Conservation (phyloP, 2,888 invertebrate species). For the Eristalis pertinax region DNA sequence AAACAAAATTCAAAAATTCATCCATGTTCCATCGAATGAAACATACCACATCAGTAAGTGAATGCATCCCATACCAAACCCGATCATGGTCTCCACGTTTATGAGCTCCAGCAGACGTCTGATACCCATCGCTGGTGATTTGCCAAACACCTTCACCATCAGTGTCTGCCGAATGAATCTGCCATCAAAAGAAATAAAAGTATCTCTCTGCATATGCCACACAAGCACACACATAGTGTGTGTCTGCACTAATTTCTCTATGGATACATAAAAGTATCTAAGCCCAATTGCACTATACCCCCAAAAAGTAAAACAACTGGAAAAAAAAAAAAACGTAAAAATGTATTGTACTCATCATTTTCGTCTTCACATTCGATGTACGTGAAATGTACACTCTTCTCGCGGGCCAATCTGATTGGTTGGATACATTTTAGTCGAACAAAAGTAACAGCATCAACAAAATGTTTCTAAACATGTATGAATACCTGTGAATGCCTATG, state of each 20-base stretch:
- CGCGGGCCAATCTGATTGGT: conserved; percentile 59
- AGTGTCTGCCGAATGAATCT: conserved; percentile 62
- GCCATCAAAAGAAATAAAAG: conserved; percentile 33
- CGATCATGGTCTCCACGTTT: conserved; percentile 60
- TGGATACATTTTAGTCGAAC: conserved; percentile 55
- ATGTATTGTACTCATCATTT: conserved; percentile 61
- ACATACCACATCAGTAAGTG: conserved; percentile 23
- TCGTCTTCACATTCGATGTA: conserved; percentile 49
- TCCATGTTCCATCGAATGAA: conserved; percentile 20
- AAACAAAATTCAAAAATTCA: neutral
- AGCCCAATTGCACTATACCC: conserved; percentile 61
- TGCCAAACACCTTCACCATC: conserved; percentile 63
- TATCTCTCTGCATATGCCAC: conserved; percentile 22
- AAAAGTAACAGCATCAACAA: conserved; percentile 58
- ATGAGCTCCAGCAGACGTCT: conserved; percentile 39
- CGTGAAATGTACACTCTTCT: conserved; percentile 62
- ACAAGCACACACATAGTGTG: conserved; percentile 15
- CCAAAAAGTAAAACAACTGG: neutral
- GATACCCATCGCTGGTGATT: conserved; percentile 47
- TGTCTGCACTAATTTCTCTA: conserved; percentile 64
- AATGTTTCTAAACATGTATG: conserved; percentile 67
- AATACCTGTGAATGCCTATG: conserved; percentile 30
- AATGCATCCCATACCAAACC: conserved; percentile 51
- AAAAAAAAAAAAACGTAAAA: conserved; percentile 45
- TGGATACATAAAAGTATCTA: conserved; percentile 33